phyloP scores from a whole-genome alignment of 64 coral and sea anemone genomes.

The Montipora capricornis region DNA sequence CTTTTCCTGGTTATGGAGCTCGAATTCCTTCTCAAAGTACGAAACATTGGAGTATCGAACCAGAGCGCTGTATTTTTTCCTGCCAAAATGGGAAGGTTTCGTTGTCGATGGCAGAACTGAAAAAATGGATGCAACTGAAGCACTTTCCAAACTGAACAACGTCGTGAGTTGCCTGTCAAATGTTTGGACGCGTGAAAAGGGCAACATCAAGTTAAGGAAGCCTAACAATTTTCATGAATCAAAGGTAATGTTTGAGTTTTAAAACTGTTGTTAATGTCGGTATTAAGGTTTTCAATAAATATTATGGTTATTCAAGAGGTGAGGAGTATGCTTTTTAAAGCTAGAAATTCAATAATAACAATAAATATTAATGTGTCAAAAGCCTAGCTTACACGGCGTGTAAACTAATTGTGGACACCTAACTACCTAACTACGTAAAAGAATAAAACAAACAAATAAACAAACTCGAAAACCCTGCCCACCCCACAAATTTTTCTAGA shows the following conservation, averaged over 20 bases:
- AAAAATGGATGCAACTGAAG: constrained; percentile 31
- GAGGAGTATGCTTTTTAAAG: no score
- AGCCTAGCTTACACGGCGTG: no score
- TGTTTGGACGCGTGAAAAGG: not conserved
- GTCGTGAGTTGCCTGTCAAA: constrained; percentile 22
- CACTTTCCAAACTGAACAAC: not conserved
- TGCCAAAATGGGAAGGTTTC: constrained; percentile 73
- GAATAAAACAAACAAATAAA: no score
- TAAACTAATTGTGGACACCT: no score
- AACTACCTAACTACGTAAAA: no score
- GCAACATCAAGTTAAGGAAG: not conserved
- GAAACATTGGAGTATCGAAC: constrained; percentile 9
- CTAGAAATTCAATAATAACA: no score
- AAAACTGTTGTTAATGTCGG: not conserved
- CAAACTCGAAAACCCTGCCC: no score
- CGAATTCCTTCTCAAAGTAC: not conserved
- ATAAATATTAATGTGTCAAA: no score
- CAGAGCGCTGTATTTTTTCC: constrained; percentile 1
- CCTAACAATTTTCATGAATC: not conserved
- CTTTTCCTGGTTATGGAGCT: not conserved
- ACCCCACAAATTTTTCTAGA: no score
- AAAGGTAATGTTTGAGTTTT: not conserved
- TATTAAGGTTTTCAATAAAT: not conserved
- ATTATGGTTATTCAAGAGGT: not conserved
- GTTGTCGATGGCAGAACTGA: not conserved